Base-by-base conservation (phyloP, 2,113 vertebrate genomes). In the Rhinogobius similis region DNA sequence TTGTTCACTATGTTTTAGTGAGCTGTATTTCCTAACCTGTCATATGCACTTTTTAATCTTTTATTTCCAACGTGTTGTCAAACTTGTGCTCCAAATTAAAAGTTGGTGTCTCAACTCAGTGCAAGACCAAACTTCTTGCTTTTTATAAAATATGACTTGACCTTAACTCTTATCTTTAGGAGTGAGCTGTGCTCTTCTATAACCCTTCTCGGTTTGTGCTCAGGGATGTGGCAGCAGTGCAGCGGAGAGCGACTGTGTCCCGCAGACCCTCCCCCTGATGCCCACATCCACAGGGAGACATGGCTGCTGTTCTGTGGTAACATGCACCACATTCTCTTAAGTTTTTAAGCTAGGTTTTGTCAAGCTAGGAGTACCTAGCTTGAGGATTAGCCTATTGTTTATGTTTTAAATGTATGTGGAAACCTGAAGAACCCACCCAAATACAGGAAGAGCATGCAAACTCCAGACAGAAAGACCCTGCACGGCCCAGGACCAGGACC, bases 141-240 rank as follows among this genome's bases (percentile, higher is more conserved):
- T n/a, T n/a, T n/a, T n/a, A n/a, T n/a, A n/a, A n/a, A n/a, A n/a
- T n/a, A n/a, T n/a, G n/a, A n/a, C n/a, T n/a, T n/a, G n/a, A n/a
- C n/a, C n/a, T n/a, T n/a, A n/a, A n/a, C n/a, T n/a, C n/a, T n/a
- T n/a, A n/a, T n/a, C n/a, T 36, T 36, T 36, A 36, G 32, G 32
- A 36, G 5, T 5, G 32, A 36, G 32, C 5, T 36, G 32, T 8
- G 9, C 32, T 44, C 14, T 12, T 55, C 23, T 62, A 4, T 10
- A 0, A 12, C 36, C 39, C 7, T 62, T 36, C n/a, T 38, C 14
- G 6, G 21, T n/a, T 23, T 38, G 20, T 62, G 61, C 20, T 62
- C 36, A 93, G 92, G 88, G 87, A 44, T 87, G 88, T 78, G 79
- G 53, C 39, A 89, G 86, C 80, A 87, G 87, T 44, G 77, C 87